Base-by-base conservation (phyloP, 1,140 invertebrate genomes). In the Metopolophium dirhodum region DNA sequence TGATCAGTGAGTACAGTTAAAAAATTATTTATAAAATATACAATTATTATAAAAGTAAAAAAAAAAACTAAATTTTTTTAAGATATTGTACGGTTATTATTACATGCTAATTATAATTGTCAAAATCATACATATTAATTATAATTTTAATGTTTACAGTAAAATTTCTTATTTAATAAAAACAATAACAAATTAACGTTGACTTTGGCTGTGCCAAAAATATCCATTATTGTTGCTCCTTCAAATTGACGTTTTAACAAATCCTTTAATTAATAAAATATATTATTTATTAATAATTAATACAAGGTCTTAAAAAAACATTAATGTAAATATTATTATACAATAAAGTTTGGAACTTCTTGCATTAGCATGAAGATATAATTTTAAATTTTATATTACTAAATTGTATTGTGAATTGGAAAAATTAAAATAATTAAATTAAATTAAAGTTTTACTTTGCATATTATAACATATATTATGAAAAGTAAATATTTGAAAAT, bases 241-340 rank as follows among this genome's bases (percentile, higher is more conserved):
- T 98, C 97, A 94, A 97, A 98, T 95, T 98, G 97, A 68, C 97
- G 95, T 94, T 97, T 97, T 4, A 98, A 95, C 35, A 98, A 95
- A 94, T 97, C 96, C 96, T 98, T 95, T 93, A 96, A 96, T 47
- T 86, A 94, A 94, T 45, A 94, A 91, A 49, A 92, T 26, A 23
- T 2, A 83, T n/a, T 83, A 45, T 68, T 45, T 18, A 41, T 41
- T 37, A 57, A 23, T 41, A 57, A 26, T 41, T 37, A 57, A 61
- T 47, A 57, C 23, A 89, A 3, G 3, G 11, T 14, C 30, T 86
- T 30, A 86, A 30, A n/a, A n/a, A n/a, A n/a, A 87, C 11, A 9
- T 87, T 23, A 20, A 7, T n/a, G 7, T 94, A 94, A 45, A 86
- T 77, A 77, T 77, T 18, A n/a, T 77, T n/a, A 68, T 51, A n/a